phyloP scores from a whole-genome alignment of 2,113 vertebrate genomes.

The Ginglymostoma cirratum region DNA sequence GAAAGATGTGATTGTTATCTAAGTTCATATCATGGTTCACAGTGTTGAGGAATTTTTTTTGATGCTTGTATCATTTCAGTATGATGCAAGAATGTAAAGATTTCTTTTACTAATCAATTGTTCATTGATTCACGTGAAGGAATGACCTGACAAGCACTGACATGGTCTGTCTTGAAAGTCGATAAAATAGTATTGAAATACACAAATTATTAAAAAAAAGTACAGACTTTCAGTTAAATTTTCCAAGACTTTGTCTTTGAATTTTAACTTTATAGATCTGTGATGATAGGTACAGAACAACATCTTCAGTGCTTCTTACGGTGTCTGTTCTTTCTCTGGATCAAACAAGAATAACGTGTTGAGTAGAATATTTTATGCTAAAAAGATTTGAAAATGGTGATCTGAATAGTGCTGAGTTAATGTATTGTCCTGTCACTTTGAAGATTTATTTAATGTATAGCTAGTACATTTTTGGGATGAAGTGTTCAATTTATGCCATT shows the following conservation, averaged over 20 bases:
- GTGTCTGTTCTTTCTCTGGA: neutral
- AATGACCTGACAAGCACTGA: neutral
- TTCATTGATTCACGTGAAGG: neutral
- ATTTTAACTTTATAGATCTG: neutral
- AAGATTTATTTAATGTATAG: neutral
- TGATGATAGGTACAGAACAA: neutral
- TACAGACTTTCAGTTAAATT: neutral
- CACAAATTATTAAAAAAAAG: neutral
- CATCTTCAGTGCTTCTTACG: neutral
- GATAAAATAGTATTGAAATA: neutral
- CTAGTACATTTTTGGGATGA: neutral
- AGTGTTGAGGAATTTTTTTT: neutral
- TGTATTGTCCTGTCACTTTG: neutral
- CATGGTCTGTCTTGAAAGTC: neutral
- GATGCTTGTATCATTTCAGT: neutral
- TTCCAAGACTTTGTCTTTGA: neutral
- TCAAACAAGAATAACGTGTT: neutral
- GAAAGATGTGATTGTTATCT: neutral
- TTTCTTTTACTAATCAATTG: neutral
- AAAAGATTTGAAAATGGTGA: neutral
- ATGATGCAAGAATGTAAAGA: neutral
- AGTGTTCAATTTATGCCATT: neutral
- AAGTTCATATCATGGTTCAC: neutral
- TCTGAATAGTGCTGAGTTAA: neutral
- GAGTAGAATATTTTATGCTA: neutral